A percentile compares a stretch with the other conserved stretches of the same genome.
These are phyloP conservation scores for Hippocampus comes DNA, from an alignment of 2,113 vertebrate genomes.

Conservation along the genomic window DNA sequence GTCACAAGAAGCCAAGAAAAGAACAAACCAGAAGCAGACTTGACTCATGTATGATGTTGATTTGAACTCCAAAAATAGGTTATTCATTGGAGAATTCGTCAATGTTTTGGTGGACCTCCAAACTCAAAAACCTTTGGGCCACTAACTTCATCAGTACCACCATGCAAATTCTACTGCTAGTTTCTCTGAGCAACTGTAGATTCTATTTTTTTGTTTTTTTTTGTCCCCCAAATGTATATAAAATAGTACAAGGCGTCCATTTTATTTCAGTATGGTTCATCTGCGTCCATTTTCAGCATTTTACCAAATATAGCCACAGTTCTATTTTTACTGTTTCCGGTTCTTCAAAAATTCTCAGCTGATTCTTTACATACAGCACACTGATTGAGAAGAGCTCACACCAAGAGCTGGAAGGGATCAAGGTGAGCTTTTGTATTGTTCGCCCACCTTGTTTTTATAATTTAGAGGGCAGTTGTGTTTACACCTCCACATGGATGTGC, in stretches of 20 bases:
- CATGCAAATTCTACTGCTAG: not conserved
- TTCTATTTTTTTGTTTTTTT: not conserved
- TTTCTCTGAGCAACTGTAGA: too few species aligned
- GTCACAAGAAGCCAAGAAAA: too few species aligned
- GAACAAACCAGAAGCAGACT: too few species aligned
- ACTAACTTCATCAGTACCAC: too few species aligned
- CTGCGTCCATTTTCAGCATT: constrained; percentile 4
- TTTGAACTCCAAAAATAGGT: too few species aligned
- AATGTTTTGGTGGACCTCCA: too few species aligned
- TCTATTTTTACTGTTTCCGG: constrained; percentile 23
- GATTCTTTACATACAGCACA: not conserved
- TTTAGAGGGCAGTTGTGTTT: constrained; percentile 11
- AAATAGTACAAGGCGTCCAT: constrained; percentile 8
- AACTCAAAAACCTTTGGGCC: too few species aligned
- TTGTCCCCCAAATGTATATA: not conserved
- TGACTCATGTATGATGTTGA: not conserved
- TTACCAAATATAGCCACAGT: constrained; percentile 29
- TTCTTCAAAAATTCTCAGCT: constrained; percentile 5
- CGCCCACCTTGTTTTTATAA: constrained; percentile 54
- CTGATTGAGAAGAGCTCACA: constrained; percentile 9
- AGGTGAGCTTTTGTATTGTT: constrained; percentile 32
- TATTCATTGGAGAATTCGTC: too few species aligned
- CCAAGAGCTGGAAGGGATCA: constrained; percentile 13
- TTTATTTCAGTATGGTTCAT: constrained; percentile 8
- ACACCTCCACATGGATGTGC: constrained; percentile 25